Conservation (phyloP, 2,888 invertebrate genomes). For the Keiferia lycopersicella region DNA sequence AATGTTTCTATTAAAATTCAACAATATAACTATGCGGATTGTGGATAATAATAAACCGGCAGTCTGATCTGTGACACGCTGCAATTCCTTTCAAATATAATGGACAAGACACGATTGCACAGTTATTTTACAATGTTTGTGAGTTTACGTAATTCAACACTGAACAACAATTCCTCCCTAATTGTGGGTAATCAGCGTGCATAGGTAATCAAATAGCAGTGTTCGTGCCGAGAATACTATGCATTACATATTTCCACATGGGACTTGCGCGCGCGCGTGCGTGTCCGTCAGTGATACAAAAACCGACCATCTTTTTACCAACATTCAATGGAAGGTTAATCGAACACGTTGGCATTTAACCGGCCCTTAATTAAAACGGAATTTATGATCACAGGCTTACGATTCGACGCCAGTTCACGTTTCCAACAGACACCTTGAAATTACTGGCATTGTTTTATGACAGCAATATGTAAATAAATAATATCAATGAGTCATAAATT, state of each 20-base stretch:
- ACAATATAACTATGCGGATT: background rate
- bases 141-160: slow-evolving; percentile 15
- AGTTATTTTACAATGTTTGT: slow-evolving; percentile 8
- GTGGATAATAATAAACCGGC: background rate
- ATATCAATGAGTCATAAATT: slow-evolving; percentile 40
- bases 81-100: slow-evolving; percentile 3
- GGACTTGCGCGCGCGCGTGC: slow-evolving; percentile 31
- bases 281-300: slow-evolving; percentile 39
- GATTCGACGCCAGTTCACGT: slow-evolving; percentile 35
- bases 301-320: slow-evolving; percentile 32
- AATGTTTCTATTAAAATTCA: slow-evolving; percentile 5
- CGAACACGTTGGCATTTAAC: slow-evolving; percentile 51
- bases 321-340: slow-evolving; percentile 46
- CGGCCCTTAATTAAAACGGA: slow-evolving; percentile 49
- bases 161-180: slow-evolving; percentile 32
- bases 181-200: slow-evolving; percentile 26
- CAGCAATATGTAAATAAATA: slow-evolving; percentile 33
- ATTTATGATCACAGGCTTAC: slow-evolving; percentile 44
- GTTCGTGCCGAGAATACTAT: slow-evolving; percentile 34
- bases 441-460: slow-evolving; percentile 38
- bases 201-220: slow-evolving; percentile 27
- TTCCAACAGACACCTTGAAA: slow-evolving; percentile 36
- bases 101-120: slow-evolving; percentile 3
- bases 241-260: slow-evolving; percentile 32
- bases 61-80: slow-evolving; percentile 3